Evolutionary conservation across 2,888 invertebrate genomes (phyloP), one percentile per base, ranked within the genome.

Genomic region (Epinotia bilunana): DNA sequence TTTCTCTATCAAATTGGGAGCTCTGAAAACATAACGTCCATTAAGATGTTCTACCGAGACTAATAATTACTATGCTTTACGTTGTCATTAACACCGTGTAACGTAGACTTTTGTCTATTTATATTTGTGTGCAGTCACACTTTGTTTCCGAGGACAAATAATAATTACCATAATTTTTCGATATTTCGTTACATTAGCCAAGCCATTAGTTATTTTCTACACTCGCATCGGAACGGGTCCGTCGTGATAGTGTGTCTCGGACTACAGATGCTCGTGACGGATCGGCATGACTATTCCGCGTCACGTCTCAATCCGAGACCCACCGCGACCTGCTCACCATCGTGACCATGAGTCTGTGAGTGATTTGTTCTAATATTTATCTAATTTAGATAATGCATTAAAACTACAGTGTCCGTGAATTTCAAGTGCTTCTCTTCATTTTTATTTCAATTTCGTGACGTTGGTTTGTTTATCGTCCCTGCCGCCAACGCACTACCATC

Each of bases 91-190:
- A 7, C 49, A 53, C n/a, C n/a, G 43, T 43, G 55, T 57, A 72
- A 55, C 20, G 9, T 58, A 33, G 33, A 46, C 28, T 67, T 58
- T 63, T 46, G 53, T 64, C 65, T 65, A 71, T 58, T 62, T 46
- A 57, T 46, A 28, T 62, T 69, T 58, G n/a, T 65, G n/a, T 63
- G 39, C 57, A 71, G 20, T 23, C 33, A 63, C 53, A 53, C 49
- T 46, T 57, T 49, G 64, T 49, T 64, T 65, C 58, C 39, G 65
- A 74, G 28, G 65, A 74, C 65, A 39, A 58, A 49, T 53, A 61
- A 61, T 28, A 74, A 71, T 71, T 71, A 64, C 43, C 74, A 74
- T 74, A 74, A 61, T 74, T 71, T 71, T 74, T 39, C 71, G 53
- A 74, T 74, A 74, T 74, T 74, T 74, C 23, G 71, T 60, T 23